Conservation (phyloP, 2,888 invertebrate genomes). For the Didymodactylos carnosus region DNA sequence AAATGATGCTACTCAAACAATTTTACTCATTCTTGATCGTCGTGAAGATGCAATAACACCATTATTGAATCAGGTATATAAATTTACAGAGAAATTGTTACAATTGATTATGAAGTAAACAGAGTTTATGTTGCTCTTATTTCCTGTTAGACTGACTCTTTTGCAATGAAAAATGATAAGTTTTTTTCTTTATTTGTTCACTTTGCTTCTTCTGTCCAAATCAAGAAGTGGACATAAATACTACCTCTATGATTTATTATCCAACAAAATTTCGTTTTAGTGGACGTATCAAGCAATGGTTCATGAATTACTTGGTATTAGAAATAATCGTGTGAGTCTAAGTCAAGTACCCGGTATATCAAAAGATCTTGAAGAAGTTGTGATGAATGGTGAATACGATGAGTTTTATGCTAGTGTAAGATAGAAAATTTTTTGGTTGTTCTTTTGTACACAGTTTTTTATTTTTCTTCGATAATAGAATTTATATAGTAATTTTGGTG, state of each 20-base stretch:
- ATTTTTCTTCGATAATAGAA: not conserved
- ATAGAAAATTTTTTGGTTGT: slow-evolving; percentile 34
- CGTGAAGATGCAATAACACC: slow-evolving; percentile 88
- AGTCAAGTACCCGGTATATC: slow-evolving; percentile 60
- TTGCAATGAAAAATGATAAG: not conserved
- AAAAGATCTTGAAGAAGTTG: slow-evolving; percentile 74
- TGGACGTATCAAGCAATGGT: slow-evolving; percentile 99
- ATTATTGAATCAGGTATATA: slow-evolving; percentile 57
- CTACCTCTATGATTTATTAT: too few species aligned
- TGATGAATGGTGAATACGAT: slow-evolving; percentile 80
- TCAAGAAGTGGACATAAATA: too few species aligned
- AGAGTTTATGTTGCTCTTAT: not conserved
- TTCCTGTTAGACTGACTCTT: not conserved
- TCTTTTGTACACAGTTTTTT: not conserved
- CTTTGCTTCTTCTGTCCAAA: too few species aligned
- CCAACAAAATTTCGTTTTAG: slow-evolving; percentile 40
- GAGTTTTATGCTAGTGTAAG: slow-evolving; percentile 65
- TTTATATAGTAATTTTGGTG: slow-evolving; percentile 81
- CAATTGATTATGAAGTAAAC: not conserved
- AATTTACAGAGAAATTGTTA: not conserved
- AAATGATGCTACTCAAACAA: slow-evolving; percentile 21
- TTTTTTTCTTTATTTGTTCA: not conserved
- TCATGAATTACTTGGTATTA: slow-evolving; percentile 76
- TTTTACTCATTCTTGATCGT: slow-evolving; percentile 65
- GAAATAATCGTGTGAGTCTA: slow-evolving; percentile 76